phyloP scores from a whole-genome alignment of 1,140 invertebrate genomes.

The Polypedilum vanderplanki region DNA sequence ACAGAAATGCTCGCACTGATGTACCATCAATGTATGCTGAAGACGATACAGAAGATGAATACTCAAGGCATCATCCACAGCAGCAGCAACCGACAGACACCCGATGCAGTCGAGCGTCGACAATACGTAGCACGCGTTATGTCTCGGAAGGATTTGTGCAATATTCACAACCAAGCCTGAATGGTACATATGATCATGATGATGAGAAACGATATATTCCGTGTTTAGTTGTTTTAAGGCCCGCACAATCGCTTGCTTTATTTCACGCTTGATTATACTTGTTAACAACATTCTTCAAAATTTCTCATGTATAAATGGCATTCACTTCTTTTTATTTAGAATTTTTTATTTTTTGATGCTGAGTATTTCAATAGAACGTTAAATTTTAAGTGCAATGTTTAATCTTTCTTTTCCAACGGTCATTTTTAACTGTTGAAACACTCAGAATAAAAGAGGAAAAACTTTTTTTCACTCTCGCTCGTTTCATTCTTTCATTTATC shows the following conservation, averaged over 20 bases:
- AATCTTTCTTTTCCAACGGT: too few species aligned
- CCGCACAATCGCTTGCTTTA: conserved; percentile 16
- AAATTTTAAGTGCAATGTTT: too few species aligned
- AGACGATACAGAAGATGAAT: conserved; percentile 42
- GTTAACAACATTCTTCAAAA: conserved; percentile 6
- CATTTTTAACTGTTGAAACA: too few species aligned
- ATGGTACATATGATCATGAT: conserved; percentile 36
- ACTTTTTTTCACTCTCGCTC: not conserved
- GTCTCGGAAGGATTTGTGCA: conserved; percentile 45
- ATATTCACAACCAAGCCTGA: conserved; percentile 44
- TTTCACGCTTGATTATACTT: conserved; percentile 18
- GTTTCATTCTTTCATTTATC: not conserved
- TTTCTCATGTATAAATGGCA: not conserved
- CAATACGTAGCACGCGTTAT: conserved; percentile 38
- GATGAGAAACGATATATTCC: conserved; percentile 17
- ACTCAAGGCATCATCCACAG: conserved; percentile 30
- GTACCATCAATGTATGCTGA: conserved; percentile 44
- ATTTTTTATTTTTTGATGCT: too few species aligned
- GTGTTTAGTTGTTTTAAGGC: conserved; percentile 17
- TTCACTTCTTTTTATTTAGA: not conserved
- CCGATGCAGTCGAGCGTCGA: conserved; percentile 34
- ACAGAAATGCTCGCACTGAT: conserved; percentile 42
- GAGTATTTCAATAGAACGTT: too few species aligned
- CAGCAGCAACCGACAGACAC: conserved; percentile 23
- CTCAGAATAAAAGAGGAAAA: too few species aligned